phyloP scores from a whole-genome alignment of 2,113 vertebrate species.

The Brienomyrus brachyistius region DNA sequence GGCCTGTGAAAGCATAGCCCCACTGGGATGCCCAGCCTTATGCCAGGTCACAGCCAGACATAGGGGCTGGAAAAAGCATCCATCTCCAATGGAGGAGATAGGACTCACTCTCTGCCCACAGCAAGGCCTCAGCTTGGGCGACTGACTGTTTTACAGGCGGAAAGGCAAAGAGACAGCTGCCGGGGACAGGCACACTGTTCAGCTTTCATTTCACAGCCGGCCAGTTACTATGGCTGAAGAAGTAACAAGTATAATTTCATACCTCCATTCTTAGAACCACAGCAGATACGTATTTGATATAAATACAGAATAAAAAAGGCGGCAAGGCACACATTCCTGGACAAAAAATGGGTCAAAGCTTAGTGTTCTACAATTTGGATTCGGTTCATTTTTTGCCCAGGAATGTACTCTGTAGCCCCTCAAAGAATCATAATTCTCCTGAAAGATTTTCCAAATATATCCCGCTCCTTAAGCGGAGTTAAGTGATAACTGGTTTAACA shows the following conservation, averaged over 20 bases:
- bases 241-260: not conserved
- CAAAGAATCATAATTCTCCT: not conserved
- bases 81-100: not conserved
- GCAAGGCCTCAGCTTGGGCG: not conserved
- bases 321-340: not conserved
- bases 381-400: not conserved
- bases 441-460: not conserved
- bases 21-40: not conserved
- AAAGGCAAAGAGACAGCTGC: not conserved
- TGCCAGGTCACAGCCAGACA: constrained; percentile 16
- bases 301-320: not conserved
- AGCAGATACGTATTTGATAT: not conserved
- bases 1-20: not conserved
- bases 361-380: not conserved
- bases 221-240: not conserved
- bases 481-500: not conserved
- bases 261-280: not conserved
- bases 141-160: not conserved
- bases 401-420: not conserved
- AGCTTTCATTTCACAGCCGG: not conserved
- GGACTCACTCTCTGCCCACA: not conserved
- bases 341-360: not conserved
- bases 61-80: not conserved
- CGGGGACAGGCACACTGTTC: not conserved
- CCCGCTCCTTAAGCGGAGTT: not conserved